Conservation (phyloP, 1,140 invertebrate genomes). For the Drosophila baimaii region DNA sequence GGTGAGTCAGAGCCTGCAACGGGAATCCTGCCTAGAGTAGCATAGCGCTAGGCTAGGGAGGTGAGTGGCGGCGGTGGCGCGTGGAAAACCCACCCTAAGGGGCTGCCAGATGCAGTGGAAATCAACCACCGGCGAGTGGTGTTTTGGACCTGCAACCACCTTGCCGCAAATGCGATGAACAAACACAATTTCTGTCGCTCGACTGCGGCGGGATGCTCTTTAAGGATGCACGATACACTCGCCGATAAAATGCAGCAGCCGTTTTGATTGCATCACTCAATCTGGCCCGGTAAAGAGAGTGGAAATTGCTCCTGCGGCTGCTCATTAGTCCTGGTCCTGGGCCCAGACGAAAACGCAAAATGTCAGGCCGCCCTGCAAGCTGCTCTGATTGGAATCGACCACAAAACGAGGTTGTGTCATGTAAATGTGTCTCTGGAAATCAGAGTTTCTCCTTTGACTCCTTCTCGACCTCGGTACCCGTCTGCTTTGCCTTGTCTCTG, state of each 20-base stretch:
- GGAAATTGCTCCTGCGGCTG: slow-evolving; percentile 25
- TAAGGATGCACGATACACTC: slow-evolving; percentile 18
- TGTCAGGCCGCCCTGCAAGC: slow-evolving; percentile 24
- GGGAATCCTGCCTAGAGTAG: slow-evolving; percentile 24
- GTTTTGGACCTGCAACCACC: slow-evolving; percentile 48
- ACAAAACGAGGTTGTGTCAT: slow-evolving; percentile 48
- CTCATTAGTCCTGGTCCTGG: slow-evolving; percentile 47
- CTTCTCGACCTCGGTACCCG: neutral
- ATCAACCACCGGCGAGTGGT: slow-evolving; percentile 67
- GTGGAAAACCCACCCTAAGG: slow-evolving; percentile 63
- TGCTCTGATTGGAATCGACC: slow-evolving; percentile 53
- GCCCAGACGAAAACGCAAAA: slow-evolving; percentile 15
- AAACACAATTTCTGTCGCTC: slow-evolving; percentile 52
- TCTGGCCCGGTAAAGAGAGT: slow-evolving; percentile 3
- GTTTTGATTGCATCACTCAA: slow-evolving; percentile 37
- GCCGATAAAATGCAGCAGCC: slow-evolving; percentile 28
- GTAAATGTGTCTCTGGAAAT: slow-evolving; percentile 40
- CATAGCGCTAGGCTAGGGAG: neutral
- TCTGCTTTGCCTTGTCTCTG: slow-evolving; percentile 4
- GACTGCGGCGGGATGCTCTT: slow-evolving; percentile 38
- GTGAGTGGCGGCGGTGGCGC: slow-evolving; percentile 8
- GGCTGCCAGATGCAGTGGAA: slow-evolving; percentile 58
- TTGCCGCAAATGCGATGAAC: slow-evolving; percentile 54
- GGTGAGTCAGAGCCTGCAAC: slow-evolving; percentile 66
- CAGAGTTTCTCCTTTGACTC: slow-evolving; percentile 18